Conservation (phyloP, 2,797 vertebrate genomes). For the Manis pentadactyla region DNA sequence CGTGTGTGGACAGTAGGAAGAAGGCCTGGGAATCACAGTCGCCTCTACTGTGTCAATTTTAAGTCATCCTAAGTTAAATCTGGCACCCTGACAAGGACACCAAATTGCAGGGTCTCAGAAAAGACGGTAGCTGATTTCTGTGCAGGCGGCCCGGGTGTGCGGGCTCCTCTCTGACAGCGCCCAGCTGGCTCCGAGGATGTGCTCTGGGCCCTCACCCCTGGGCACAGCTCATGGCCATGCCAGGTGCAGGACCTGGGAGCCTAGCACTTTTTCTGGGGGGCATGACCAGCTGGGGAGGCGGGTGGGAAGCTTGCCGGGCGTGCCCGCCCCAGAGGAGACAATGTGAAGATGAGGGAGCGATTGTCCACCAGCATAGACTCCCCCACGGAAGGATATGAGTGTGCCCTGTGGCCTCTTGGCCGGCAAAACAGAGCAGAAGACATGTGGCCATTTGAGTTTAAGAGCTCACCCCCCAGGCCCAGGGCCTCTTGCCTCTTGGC, state of each 20-base stretch:
- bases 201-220: accelerated
- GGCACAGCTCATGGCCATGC: background rate
- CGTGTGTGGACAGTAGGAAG: accelerated
- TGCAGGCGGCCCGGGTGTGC: accelerated
- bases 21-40: accelerated
- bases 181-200: background rate
- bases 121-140: background rate
- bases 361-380: background rate
- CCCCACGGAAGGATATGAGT: background rate
- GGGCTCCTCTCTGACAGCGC: background rate
- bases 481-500: too few relatives aligned
- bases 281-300: accelerated
- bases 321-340: background rate
- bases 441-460: accelerated
- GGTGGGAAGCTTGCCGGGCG: too few relatives aligned
- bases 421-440: accelerated
- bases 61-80: background rate
- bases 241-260: background rate
- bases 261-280: too few relatives aligned
- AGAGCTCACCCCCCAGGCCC: too few relatives aligned
- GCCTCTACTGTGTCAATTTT: accelerated
- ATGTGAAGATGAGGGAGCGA: accelerated
- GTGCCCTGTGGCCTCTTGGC: background rate
- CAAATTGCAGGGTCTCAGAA: background rate
- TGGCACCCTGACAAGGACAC: accelerated